Evolutionary conservation across 2,888 invertebrate species (phyloP).

Genomic region (Tetranychus piercei): DNA sequence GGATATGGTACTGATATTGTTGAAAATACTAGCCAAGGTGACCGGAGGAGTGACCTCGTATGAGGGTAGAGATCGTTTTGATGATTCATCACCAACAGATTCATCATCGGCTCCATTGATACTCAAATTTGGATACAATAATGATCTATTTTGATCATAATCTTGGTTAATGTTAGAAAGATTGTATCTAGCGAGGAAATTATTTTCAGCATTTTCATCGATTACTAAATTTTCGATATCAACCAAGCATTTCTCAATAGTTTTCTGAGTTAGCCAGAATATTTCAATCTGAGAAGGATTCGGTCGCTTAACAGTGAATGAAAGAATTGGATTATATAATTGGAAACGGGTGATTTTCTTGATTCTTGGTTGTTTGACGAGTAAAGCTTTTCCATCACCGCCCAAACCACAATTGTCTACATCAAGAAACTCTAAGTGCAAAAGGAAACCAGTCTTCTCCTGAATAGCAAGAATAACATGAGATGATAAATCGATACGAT

Average conservation of each 20-base stretch:
- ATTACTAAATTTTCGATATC: slow-evolving; percentile 4
- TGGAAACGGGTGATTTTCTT: slow-evolving; percentile 17
- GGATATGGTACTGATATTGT: neutral
- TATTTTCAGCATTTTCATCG: slow-evolving; percentile 5
- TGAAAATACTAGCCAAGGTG: neutral
- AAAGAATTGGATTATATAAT: slow-evolving; percentile 14
- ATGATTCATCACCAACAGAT: neutral
- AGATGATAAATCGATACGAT: slow-evolving; percentile 16
- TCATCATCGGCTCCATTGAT: neutral
- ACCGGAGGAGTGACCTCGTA: neutral
- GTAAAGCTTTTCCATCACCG: neutral
- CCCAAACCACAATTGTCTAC: neutral
- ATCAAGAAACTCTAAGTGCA: slow-evolving; percentile 11
- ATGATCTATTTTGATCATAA: neutral
- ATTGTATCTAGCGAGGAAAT: neutral
- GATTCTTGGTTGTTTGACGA: slow-evolving; percentile 10
- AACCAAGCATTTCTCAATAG: slow-evolving; percentile 14
- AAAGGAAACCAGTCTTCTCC: slow-evolving; percentile 11
- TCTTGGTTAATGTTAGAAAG: neutral
- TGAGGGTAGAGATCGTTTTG: neutral
- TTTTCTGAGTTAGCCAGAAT: slow-evolving; percentile 17
- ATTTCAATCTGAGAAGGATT: slow-evolving; percentile 12
- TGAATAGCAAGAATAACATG: slow-evolving; percentile 17
- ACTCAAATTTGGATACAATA: neutral
- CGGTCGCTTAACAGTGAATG: slow-evolving; percentile 13